Percentiles rank a stretch among this genome's conserved stretches.
Conservation (phyloP, 1,140 invertebrate genomes). For the Zelostemma sp. region DNA sequence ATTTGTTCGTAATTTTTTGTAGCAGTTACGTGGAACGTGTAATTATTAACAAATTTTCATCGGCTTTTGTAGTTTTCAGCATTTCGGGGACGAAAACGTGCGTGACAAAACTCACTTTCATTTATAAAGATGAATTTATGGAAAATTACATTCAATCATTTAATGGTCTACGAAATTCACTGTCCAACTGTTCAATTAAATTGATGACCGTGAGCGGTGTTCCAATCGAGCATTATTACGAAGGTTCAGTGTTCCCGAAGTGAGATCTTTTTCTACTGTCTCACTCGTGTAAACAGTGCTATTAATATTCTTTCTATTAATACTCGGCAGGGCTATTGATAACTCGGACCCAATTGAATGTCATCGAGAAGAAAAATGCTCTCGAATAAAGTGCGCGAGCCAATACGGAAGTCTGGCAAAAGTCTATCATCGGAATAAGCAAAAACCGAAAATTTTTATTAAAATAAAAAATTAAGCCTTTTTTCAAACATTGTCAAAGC, state of each 20-base stretch:
- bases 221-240: not conserved
- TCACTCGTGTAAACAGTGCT: conserved; percentile 20
- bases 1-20: conserved; percentile 2
- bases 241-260: not conserved
- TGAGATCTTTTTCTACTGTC: conserved; percentile 9
- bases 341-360: conserved; percentile 25
- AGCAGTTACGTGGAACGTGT: no score
- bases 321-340: conserved; percentile 30
- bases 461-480: not conserved
- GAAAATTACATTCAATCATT: not conserved
- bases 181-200: not conserved
- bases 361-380: conserved; percentile 25
- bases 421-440: not conserved
- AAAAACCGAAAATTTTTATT: not conserved
- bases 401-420: conserved; percentile 1
- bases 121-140: not conserved
- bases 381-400: conserved; percentile 18
- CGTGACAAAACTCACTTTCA: no score
- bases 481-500: no score
- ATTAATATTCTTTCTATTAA: conserved; percentile 30
- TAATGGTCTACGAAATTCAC: not conserved
- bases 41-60: no score
- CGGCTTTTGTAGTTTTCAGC: no score
- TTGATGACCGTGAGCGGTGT: not conserved
- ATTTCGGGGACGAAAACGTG: no score